These are phyloP conservation scores for Paraescarpia echinospica DNA, from an alignment of 1,140 invertebrate species.

Conservation along the genomic window DNA sequence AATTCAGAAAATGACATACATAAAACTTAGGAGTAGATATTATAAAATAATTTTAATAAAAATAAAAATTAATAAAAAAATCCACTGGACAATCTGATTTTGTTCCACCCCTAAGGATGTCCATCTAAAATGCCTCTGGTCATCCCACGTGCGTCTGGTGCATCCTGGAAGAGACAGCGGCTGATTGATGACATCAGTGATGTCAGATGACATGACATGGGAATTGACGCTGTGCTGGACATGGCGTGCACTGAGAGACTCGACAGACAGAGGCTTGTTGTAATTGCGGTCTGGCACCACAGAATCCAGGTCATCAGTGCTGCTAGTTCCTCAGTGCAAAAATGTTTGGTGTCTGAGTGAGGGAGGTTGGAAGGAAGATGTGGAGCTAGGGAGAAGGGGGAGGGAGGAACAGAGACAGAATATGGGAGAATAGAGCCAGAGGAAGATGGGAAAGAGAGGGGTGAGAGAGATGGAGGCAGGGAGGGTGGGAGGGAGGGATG, in stretches of 20 bases:
- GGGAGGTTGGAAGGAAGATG: background rate
- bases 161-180: conserved; percentile 8
- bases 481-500: background rate
- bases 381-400: background rate
- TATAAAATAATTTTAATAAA: no score
- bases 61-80: background rate
- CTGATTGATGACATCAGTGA: background rate
- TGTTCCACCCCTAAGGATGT: background rate
- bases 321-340: background rate
- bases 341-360: background rate
- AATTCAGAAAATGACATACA: no score
- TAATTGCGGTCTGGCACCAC: background rate
- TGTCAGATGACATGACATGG: background rate
- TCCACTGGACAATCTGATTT: background rate
- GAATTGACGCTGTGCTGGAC: background rate
- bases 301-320: background rate
- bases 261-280: background rate
- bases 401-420: background rate
- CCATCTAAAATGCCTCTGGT: background rate
- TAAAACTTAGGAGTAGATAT: no score
- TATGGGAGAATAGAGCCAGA: background rate
- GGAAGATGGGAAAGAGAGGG: background rate
- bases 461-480: background rate
- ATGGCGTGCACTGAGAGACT: background rate
- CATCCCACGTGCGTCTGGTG: background rate